Conservation (phyloP, 2,888 invertebrate species). For the Syrphus vitripennis region DNA sequence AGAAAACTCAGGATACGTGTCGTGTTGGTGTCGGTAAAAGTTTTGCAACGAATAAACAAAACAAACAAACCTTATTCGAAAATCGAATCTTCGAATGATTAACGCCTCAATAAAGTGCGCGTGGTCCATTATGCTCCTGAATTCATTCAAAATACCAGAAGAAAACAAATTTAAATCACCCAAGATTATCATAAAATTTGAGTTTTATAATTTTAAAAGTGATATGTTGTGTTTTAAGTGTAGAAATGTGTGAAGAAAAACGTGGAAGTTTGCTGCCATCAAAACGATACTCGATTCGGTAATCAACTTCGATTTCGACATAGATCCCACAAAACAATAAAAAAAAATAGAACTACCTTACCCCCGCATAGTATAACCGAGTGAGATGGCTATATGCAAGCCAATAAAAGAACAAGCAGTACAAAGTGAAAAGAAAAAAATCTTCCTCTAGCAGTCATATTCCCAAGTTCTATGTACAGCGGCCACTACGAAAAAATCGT, state of each 20-base stretch:
- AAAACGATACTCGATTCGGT: conserved; percentile 58
- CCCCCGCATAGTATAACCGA: conserved; percentile 4
- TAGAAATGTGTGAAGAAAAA: conserved; percentile 16
- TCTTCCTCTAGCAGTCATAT: conserved; percentile 44
- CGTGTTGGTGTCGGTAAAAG: conserved; percentile 45
- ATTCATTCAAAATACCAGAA: neutral
- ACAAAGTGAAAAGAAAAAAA: conserved; percentile 15
- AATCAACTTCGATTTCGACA: neutral
- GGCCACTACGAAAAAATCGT: conserved; percentile 68
- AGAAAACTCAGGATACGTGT: neutral
- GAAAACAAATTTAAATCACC: neutral
- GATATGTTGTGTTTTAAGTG: neutral
- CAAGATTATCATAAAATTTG: neutral
- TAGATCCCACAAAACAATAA: neutral
- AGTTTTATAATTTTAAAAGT: neutral
- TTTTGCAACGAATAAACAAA: neutral
- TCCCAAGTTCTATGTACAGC: conserved; percentile 44
- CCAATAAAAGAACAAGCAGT: conserved; percentile 39
- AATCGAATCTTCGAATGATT: conserved; percentile 47
- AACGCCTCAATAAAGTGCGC: conserved; percentile 56
- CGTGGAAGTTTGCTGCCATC: conserved; percentile 50
- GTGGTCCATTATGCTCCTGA: conserved; percentile 43
- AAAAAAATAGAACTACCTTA: conserved; percentile 41
- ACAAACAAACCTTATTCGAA: conserved; percentile 59
- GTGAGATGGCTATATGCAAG: conserved; percentile 32